phyloP scores from a whole-genome alignment of 2,113 vertebrate species.

The Atlantisia rogersi region DNA sequence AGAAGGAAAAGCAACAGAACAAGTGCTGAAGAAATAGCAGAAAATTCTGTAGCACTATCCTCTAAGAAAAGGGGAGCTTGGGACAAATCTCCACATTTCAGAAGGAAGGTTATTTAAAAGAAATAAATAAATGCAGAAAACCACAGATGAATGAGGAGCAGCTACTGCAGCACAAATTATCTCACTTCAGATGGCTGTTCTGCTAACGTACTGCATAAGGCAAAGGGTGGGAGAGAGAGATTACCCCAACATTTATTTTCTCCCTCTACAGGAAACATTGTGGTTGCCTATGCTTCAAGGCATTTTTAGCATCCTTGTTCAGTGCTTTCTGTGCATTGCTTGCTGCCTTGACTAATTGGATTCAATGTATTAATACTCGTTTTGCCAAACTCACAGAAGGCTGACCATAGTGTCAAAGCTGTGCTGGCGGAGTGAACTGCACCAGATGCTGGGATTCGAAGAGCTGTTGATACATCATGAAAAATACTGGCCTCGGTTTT shows the following conservation, averaged over 20 bases:
- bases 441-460: neutral
- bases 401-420: neutral
- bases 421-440: neutral
- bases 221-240: neutral
- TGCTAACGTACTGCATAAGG: neutral
- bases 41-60: neutral
- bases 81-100: neutral
- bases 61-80: neutral
- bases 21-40: neutral
- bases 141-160: neutral
- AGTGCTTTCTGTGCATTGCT: neutral
- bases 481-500: constrained; percentile 18
- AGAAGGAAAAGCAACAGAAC: neutral
- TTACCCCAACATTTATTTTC: neutral
- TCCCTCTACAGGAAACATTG: neutral
- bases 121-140: neutral
- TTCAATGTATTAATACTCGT: constrained; percentile 15
- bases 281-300: neutral
- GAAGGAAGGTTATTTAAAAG: neutral
- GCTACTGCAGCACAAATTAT: neutral
- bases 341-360: constrained; percentile 7
- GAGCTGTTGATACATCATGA: neutral
- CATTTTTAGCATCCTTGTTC: neutral
- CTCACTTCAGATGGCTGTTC: neutral
- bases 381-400: constrained; percentile 42